Evolutionary conservation across 2,113 vertebrate species (phyloP), one percentile per base, ranked within the genome.

Genomic region (Centropus unirufus): DNA sequence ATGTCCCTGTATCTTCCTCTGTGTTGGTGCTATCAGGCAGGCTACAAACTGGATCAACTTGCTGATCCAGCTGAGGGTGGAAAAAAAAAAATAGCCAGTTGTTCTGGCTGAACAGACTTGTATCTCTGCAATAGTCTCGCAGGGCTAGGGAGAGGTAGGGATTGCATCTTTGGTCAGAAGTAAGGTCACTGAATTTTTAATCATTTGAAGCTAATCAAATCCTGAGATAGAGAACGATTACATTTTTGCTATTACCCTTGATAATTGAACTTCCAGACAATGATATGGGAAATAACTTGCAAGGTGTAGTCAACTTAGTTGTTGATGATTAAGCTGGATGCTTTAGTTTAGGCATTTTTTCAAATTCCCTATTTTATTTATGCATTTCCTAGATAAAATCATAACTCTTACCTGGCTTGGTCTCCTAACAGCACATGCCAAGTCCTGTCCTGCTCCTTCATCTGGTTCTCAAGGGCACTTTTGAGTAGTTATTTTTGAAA

Each of bases 401-500:
- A 21, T 46, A 66, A 6, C 55, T 13, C 20, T 67, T 77, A 63
- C 34, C 36, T 83, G 55, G 12, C 46, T 86, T 92, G 67, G 67
- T 74, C 76, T 92, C 92, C 36, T 13, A 62, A 1, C 8, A 84
- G 32, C 57, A 34, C 5, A 14, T 67, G 51, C 83, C 30, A 47
- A 26, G 12, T 83, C 34, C 26, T 80, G 55, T 80, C 36, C 44
- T 72, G 29, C 30, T 44, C 11, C 47, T 82, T 79, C 22, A 70
- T 22, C 27, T 94, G 46, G 32, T 73, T 88, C 72, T 47, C 29
- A 74, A 74, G 57, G 52, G 64, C 51, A 74, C 22, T 86, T 88
- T 80, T 74, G 40, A 24, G 63, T 46, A 40, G 88, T 8, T 88
- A 67, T 80, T 92, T 92, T 90, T 90, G 72, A 90, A 96, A 81